Evolutionary conservation across 2,797 vertebrate genomes (phyloP).

Genomic region (Myiothlypis chrysogaster): DNA sequence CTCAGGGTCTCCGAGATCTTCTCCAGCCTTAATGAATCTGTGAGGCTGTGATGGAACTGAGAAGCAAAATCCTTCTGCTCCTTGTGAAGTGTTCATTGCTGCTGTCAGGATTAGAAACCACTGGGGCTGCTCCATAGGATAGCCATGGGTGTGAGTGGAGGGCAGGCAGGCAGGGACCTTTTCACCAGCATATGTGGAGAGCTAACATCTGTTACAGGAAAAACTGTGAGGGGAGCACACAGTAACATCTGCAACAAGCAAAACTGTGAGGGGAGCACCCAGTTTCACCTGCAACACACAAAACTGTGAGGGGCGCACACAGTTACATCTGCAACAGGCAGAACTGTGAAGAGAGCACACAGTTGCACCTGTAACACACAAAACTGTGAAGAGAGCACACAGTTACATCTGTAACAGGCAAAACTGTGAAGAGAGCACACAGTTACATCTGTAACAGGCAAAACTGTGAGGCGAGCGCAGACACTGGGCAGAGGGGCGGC

Average conservation of each 20-base stretch:
- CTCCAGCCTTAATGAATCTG: not conserved
- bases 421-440: too few relatives aligned
- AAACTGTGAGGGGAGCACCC: too few relatives aligned
- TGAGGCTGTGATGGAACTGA: not conserved
- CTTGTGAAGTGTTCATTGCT: not conserved
- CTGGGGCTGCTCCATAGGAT: not conserved
- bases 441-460: too few relatives aligned
- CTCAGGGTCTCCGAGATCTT: not conserved
- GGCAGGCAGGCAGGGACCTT: not conserved
- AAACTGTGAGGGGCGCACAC: too few relatives aligned
- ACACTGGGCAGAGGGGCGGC: not conserved
- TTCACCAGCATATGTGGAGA: accelerated
- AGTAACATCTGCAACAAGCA: too few relatives aligned
- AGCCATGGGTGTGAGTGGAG: not conserved
- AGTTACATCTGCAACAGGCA: too few relatives aligned
- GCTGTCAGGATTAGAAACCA: not conserved
- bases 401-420: accelerated
- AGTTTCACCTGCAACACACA: too few relatives aligned
- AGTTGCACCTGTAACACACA: too few relatives aligned
- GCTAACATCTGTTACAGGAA: not conserved
- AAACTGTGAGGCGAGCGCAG: not conserved
- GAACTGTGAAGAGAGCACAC: too few relatives aligned
- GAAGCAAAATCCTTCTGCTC: not conserved
- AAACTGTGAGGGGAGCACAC: not conserved
- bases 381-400: too few relatives aligned